Evolutionary conservation across 2,113 vertebrate species (phyloP), one percentile per base, ranked within the genome.

Genomic region (Cercocebus atys): DNA sequence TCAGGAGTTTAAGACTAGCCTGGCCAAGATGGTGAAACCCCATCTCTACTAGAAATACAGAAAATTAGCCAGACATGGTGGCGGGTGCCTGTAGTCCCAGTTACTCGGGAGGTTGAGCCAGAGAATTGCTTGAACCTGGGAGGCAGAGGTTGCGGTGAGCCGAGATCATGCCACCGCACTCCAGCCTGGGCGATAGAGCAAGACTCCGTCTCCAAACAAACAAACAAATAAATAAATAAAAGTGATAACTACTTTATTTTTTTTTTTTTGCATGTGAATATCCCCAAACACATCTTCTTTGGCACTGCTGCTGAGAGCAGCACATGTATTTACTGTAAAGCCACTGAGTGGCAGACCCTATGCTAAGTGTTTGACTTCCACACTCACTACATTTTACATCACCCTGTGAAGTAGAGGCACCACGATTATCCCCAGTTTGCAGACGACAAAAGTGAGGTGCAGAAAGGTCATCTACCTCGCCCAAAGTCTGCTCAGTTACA

Each of bases 11-110:
- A 55, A 55, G 52, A 55, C 52, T 7, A 55, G 52, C 52, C 52
- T 55, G 18, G 52, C 18, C 18, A 55, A 20, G 52, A 55, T 7
- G 18, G 52, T 55, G 6, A 55, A 55, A 55, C 18, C 6, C 6
- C 0, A 8, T 55, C 52, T 7, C 52, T 55, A 55, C 52, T 55
- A 55, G 52, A 55, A 55, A 20, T 55, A 55, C 18, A 55, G 18
- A 55, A 55, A 7, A 55, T 55, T 55, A 55, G 18, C 52, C 52
- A 20, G 52, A 55, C 18, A 7, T 20, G 18, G 52, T 55, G 52
- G 18, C 0, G 0, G 18, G 18, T 0, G 0, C 52, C 52, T 20
- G 18, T 7, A 7, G 6, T 55, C 52, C 52, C 52, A 55, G 6
- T 7, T 55, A 20, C 52, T 55, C 6, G 0, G 52, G 18, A 55